Conservation (phyloP, 2,888 invertebrate species). For the Morpho helenor region DNA sequence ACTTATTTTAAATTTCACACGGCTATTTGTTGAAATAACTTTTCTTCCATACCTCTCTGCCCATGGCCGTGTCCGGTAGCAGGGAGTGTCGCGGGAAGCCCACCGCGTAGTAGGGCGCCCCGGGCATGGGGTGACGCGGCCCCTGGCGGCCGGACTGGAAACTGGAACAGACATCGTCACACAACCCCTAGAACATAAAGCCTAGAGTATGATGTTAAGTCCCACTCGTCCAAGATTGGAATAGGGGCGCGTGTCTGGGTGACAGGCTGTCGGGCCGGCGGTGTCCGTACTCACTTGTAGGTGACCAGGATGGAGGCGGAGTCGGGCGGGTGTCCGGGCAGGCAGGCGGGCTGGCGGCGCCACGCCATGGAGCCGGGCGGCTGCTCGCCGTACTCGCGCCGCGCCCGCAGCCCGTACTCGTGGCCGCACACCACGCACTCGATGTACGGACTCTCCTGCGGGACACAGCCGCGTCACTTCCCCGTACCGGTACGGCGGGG, state of each 20-base stretch:
- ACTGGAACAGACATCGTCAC: constrained; percentile 57
- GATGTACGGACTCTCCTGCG: constrained; percentile 82
- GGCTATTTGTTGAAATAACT: no score
- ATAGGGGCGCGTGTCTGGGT: not conserved
- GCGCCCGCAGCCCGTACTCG: constrained; percentile 85
- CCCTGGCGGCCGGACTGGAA: constrained; percentile 93
- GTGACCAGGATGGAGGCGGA: constrained; percentile 87
- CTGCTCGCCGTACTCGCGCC: constrained; percentile 78
- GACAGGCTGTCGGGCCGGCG: no score
- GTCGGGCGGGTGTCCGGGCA: constrained; percentile 73
- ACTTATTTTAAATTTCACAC: no score
- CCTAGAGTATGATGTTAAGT: not conserved
- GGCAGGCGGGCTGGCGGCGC: constrained; percentile 84
- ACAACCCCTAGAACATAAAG: not conserved
- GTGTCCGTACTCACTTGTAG: constrained; percentile 42
- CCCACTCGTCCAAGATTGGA: not conserved
- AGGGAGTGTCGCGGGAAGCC: constrained; percentile 91
- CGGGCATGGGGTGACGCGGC: constrained; percentile 88
- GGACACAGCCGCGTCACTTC: no score
- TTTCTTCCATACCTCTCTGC: constrained; percentile 65
- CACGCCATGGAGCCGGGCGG: constrained; percentile 88
- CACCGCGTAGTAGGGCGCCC: constrained; percentile 92
- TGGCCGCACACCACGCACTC: constrained; percentile 93
- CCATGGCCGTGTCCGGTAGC: constrained; percentile 90
- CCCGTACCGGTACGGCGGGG: no score